Evolutionary conservation across 2,113 vertebrate genomes (phyloP), one percentile per base, ranked within the genome.

Genomic region (Vicugna pacos): DNA sequence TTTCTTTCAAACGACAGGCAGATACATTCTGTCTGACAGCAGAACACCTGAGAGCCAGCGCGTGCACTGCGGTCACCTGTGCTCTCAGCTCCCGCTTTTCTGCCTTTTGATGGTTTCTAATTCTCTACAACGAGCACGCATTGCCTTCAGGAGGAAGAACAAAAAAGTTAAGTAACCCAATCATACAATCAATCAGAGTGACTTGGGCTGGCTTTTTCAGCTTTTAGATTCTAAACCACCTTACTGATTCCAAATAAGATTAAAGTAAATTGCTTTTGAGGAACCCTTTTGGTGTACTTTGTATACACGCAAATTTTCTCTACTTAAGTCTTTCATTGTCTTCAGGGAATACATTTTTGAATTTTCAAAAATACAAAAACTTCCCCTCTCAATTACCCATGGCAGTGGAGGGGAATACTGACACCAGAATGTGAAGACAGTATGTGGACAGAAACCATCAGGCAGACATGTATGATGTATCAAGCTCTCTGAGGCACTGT

Each of bases 291-390:
- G 75, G 30, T 81, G 42, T n/a, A 46, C 8, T 93, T 77, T 86
- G 48, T 77, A 77, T 35, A 86, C 11, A 58, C 42, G 62, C 20
- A 94, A 75, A 69, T 35, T 62, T 88, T 88, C 30, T 82, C 32
- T 64, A 14, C 56, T 91, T 15, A 28, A 83, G 30, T 81, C 35
- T 95, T 95, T 42, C 38, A 52, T 52, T 32, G 17, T 70, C 50
- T 84, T 91, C 30, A 89, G 28, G 42, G 38, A n/a, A 38, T 15
- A 69, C 6, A 67, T 64, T n/a, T 95, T 70, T 92, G 22, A 93
- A 88, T 91, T 95, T 84, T 89, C 64, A 73, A 88, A 92, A 96
- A 56, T 73, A 69, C 6, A 87, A 79, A 82, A 35, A 60, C 22
- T 38, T 82, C 28, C 5, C 50, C 62, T 91, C 19, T 82, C 20